phyloP scores from a whole-genome alignment of 2,888 invertebrate species.

The Acleris laterana region DNA sequence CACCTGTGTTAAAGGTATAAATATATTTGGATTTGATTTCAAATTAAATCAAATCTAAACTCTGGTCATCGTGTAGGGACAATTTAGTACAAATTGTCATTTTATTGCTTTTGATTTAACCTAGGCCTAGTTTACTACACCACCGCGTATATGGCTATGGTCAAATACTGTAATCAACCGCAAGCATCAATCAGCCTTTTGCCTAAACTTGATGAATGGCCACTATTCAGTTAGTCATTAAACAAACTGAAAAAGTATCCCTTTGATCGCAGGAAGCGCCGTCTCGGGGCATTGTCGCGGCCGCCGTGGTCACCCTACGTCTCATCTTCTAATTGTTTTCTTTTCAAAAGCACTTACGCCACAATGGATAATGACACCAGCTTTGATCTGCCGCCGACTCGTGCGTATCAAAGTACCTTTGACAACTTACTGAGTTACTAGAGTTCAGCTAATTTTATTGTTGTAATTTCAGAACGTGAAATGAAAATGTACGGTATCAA shows the following conservation, averaged over 20 bases:
- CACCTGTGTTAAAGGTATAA: too few relatives aligned
- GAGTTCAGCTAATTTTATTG: constrained; percentile 35
- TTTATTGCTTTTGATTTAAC: too few relatives aligned
- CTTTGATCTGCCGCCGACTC: constrained; percentile 70
- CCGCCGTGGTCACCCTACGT: constrained; percentile 59
- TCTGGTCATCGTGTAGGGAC: too few relatives aligned
- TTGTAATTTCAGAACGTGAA: constrained; percentile 67
- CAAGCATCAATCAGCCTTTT: neutral
- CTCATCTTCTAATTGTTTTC: constrained; percentile 81
- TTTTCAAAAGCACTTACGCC: constrained; percentile 67
- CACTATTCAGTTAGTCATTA: constrained; percentile 46
- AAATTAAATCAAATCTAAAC: too few relatives aligned
- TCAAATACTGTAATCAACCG: neutral
- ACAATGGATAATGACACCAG: constrained; percentile 72
- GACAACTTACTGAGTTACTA: constrained; percentile 19
- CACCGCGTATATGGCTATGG: too few relatives aligned
- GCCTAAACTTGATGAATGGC: constrained; percentile 16
- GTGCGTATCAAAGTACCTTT: constrained; percentile 49
- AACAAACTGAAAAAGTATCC: constrained; percentile 44
- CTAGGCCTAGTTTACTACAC: too few relatives aligned
- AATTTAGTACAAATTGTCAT: too few relatives aligned
- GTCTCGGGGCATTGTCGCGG: constrained; percentile 68
- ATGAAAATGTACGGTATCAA: constrained; percentile 71
- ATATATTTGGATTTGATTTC: too few relatives aligned
- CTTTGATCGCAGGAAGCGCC: constrained; percentile 75